Evolutionary conservation across 2,888 invertebrate species (phyloP), one percentile per base, ranked within the genome.

Genomic region (Synanthedon vespiformis): DNA sequence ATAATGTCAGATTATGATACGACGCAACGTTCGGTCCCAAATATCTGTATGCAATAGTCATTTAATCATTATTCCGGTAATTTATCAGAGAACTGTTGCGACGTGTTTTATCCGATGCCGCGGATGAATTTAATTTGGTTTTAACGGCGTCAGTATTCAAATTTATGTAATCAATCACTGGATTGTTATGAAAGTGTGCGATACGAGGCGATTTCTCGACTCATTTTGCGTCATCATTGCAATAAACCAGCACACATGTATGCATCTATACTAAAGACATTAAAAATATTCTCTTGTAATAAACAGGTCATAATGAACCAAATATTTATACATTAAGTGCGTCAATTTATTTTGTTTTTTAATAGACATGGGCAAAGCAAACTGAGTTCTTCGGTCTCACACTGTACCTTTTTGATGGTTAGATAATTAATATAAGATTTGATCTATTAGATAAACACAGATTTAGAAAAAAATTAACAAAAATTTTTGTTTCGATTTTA

Each of bases 171-270:
- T 87, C 85, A 86, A 86, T 87, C 86, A 87, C 72, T 60, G 68
- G 78, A 79, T 86, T 78, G 83, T 86, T 87, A 84, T 84, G 86
- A 86, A 86, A 86, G 82, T 79, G 77, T 80, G 75, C 75, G 74
- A 80, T 83, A 80, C 77, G 65, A 75, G 77, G 73, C 68, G 77
- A 81, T 82, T 82, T 83, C 83, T 83, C 74, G 76, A 68, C 63
- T 74, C 71, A 74, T 77, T 84, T 86, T 83, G 78, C 86, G 77
- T 80, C 86, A 85, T 73, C 74, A 67, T 61, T 71, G 72, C 72
- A 72, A 70, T 67, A 70, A 74, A 75, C 76, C 12, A 11, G 16
- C 22, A 22, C 18, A 48, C 4, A 16, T 22, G 48, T 16, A 44
- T 14, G 44, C 14, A 44, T 44, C 44, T 44, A 44, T 44, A 6